Evolutionary conservation across 2,797 vertebrate species (phyloP), one percentile per base, ranked within the genome.

Genomic region (Melanotaenia trifasciata): DNA sequence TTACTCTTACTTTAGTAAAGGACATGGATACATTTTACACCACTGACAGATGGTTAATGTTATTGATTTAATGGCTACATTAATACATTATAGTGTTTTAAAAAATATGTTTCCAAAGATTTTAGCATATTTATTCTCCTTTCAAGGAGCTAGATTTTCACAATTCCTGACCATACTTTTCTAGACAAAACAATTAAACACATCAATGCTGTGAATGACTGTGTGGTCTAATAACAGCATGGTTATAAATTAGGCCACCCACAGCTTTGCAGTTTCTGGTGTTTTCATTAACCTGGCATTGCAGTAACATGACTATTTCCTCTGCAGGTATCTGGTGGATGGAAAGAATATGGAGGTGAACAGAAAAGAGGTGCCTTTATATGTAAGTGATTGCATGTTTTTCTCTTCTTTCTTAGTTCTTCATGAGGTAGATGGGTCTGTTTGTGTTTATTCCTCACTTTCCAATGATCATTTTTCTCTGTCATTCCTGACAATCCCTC

Each of bases 301-400:
- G 18, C 20, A 32, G 51, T 86, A 79, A 85, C 47, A 6, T 28
- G 53, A 47, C 28, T 76, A 1, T 86, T 81, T 86, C 64, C 56
- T 87, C 66, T 59, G 2, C 67, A 92, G 90, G 73, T 90, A 36
- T 92, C 86, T 80, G 77, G 67, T 92, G 95, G 94, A 95, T 95
- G 94, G 89, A 10, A 71, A 88, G 88, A 93, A 90, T 88, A 97
- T 96, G 96, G 96, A 97, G 93, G 70, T 96, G 90, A 96, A 92
- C 93, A 94, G 92, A 90, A 58, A 77, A 70, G 93, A 96, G 92
- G 95, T 93, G 75, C 96, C 96, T 92, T 95, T 97, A 79, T 96
- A 97, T 71, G 96, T 97, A 95, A 93, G 93, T 93, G 22, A 30
- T n/a, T 9, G 0, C 54, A 28, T 51, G 47, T 54, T 59, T 57